phyloP scores from a whole-genome alignment of 2,113 vertebrate genomes.

The Nanorana parkeri region DNA sequence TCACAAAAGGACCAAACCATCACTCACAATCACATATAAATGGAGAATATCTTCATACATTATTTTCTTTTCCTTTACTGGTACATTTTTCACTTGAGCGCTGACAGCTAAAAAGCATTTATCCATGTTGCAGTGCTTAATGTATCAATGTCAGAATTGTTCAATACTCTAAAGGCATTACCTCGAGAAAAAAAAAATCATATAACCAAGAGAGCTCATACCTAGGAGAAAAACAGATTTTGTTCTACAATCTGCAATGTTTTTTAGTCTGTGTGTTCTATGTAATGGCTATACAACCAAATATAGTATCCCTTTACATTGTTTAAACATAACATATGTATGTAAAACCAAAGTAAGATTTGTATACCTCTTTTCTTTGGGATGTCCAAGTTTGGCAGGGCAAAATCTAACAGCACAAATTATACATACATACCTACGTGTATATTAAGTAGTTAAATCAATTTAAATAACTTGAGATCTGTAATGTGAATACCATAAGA shows the following conservation, averaged over 20 bases:
- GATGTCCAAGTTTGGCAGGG: too few species aligned
- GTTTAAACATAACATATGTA: too few species aligned
- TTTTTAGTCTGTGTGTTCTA: neutral
- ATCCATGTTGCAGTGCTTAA: constrained; percentile 54
- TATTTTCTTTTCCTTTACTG: constrained; percentile 56
- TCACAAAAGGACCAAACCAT: constrained; percentile 61
- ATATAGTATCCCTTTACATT: neutral
- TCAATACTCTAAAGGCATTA: constrained; percentile 53
- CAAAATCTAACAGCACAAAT: too few species aligned
- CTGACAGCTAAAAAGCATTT: constrained; percentile 56
- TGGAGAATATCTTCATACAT: constrained; percentile 39
- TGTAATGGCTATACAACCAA: constrained; percentile 13
- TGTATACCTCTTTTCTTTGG: too few species aligned
- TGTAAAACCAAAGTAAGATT: too few species aligned
- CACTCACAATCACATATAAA: constrained; percentile 59
- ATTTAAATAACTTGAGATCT: too few species aligned
- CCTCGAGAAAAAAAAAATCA: constrained; percentile 38
- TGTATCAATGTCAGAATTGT: constrained; percentile 56
- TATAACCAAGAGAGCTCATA: constrained; percentile 27
- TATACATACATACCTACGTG: too few species aligned
- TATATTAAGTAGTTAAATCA: too few species aligned
- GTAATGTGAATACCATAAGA: too few species aligned
- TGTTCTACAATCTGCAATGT: constrained; percentile 1
- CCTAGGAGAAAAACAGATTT: constrained; percentile 1
- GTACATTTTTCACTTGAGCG: constrained; percentile 50